Evolutionary conservation across 30 jellyfish, hydroid and myxozoan species (phyloP), one percentile per base, ranked within the genome.

Genomic region (Sanderia malayensis): DNA sequence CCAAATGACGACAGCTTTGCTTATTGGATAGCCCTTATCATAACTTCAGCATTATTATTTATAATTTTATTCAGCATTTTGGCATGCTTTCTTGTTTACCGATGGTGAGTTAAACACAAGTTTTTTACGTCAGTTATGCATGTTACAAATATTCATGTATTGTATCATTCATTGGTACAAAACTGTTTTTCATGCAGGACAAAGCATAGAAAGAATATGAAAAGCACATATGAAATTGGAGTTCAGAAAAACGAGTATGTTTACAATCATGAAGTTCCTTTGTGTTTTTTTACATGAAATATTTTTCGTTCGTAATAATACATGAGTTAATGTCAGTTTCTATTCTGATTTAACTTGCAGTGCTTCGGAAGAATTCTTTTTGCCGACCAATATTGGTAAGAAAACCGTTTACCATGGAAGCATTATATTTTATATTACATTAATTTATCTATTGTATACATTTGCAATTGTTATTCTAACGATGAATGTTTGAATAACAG

Each of bases 321-420:
- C 1, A 10, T 33, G 26, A 2, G 10, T 18, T 19, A 18, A 2
- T 24, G 22, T 4, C 30, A 1, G 2, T 0, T 26, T 34, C 0
- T 23, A 28, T 22, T 22, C 34, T 23, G 0, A 21, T 1, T 71
- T 57, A 17, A 2, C 20, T 23, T 57, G 17, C 28, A 73, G 85
- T 33, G 9, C 58, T 0, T 23, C 61, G 13, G 86, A 46, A 19
- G 78, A 59, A 13, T 33, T 44, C 45, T 46, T 64, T 59, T 10
- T 60, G 21, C 70, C 77, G 7, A 44, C 78, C 67, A 60, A 60
- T 26, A 74, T 78, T 57, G 86, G 86, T 74, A 74, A 29, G 23
- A 2, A 10, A 20, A 0, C 26, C 17, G 3, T 10, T 37, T 37
- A 37, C 52, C 52, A 37, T n/a, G n/a, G n/a, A n/a, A n/a, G n/a